phyloP scores from a whole-genome alignment of 1,140 invertebrate genomes.

The Charaxes varanes region DNA sequence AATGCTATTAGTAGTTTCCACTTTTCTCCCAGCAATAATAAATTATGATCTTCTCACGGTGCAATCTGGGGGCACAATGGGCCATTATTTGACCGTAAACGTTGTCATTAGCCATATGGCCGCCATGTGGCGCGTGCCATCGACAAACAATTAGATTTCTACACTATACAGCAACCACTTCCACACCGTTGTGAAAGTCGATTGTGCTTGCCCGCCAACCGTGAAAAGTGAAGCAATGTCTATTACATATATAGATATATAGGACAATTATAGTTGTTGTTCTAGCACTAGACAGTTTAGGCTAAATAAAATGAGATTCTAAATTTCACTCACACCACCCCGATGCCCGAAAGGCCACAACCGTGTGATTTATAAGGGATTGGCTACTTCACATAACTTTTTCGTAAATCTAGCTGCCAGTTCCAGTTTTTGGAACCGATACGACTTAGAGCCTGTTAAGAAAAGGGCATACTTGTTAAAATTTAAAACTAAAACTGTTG shows the following conservation, averaged over 20 bases:
- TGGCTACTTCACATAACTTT: too few relatives aligned
- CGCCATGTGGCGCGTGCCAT: conserved; percentile 17
- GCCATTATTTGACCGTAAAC: conserved; percentile 3
- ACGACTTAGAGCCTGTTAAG: too few relatives aligned
- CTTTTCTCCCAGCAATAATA: too few relatives aligned
- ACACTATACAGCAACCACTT: not conserved
- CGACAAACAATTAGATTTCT: conserved; percentile 13
- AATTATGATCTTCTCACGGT: not conserved
- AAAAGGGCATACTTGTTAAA: too few relatives aligned
- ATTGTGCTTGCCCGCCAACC: not conserved
- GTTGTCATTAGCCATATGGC: conserved; percentile 14
- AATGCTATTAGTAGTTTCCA: too few relatives aligned
- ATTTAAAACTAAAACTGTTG: too few relatives aligned
- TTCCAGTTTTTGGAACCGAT: too few relatives aligned
- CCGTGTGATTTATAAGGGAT: too few relatives aligned
- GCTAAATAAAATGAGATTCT: too few relatives aligned
- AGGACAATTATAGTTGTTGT: not conserved
- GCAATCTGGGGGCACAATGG: conserved; percentile 1
- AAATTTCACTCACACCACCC: too few relatives aligned
- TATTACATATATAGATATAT: not conserved
- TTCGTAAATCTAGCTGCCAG: too few relatives aligned
- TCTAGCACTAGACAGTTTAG: not conserved
- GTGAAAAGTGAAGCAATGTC: conserved; percentile 2
- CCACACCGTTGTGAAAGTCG: conserved; percentile 6
- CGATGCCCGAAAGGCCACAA: too few relatives aligned